These are phyloP conservation scores for Euplexia lucipara DNA, from an alignment of 2,888 invertebrate genomes.

Conservation along the genomic window DNA sequence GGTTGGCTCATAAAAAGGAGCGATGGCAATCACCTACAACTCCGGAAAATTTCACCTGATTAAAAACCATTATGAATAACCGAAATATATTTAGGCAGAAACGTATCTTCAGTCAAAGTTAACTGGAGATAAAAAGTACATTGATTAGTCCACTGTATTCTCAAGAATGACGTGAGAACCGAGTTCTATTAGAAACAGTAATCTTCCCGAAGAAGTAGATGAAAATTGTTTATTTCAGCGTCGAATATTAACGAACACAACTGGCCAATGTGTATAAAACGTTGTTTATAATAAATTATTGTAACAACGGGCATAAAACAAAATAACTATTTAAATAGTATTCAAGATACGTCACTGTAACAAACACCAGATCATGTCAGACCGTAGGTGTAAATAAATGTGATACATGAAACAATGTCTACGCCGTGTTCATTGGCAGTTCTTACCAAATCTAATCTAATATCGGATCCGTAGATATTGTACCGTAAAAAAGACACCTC, in stretches of 20 bases:
- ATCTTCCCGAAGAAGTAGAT: background rate
- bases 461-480: conserved; percentile 37
- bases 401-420: conserved; percentile 10
- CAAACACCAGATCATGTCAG: conserved; percentile 12
- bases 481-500: conserved; percentile 18
- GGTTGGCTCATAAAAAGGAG: background rate
- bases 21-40: background rate
- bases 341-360: conserved; percentile 1
- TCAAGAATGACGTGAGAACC: too few relatives aligned
- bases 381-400: conserved; percentile 28
- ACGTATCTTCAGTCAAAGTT: background rate
- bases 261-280: background rate
- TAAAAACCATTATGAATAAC: conserved; percentile 9
- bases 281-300: conserved; percentile 21
- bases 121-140: background rate
- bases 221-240: background rate
- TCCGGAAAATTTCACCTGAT: conserved; percentile 4
- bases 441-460: conserved; percentile 53
- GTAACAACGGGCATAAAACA: conserved; percentile 14
- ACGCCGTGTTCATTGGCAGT: conserved; percentile 33
- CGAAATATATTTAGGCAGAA: background rate
- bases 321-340: conserved; percentile 14
- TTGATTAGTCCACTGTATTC: too few relatives aligned
- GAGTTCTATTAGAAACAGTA: background rate
- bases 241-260: background rate